phyloP scores from a whole-genome alignment of 2,888 invertebrate species.

The Sphinx pinastri region DNA sequence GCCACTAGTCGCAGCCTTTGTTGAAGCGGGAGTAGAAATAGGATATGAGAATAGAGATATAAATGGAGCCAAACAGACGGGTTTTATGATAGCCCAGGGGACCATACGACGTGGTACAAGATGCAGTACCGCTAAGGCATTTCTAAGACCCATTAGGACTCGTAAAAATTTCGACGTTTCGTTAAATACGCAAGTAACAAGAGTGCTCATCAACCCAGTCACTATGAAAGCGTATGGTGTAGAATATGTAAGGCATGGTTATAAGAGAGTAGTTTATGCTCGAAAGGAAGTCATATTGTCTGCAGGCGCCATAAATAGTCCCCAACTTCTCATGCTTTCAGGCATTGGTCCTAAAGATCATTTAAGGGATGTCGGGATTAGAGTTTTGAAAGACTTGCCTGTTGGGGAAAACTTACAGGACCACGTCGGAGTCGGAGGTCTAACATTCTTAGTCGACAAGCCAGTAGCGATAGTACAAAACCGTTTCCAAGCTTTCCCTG shows the following conservation, averaged over 20 bases:
- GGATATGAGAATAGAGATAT: constrained; percentile 93
- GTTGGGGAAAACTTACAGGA: constrained; percentile 94
- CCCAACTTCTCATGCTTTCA: constrained; percentile 95
- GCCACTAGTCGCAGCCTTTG: constrained; percentile 91
- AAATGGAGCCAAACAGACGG: constrained; percentile 91
- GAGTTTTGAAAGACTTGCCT: constrained; percentile 88
- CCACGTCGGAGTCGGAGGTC: constrained; percentile 93
- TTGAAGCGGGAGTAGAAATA: constrained; percentile 91
- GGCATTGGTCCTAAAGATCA: constrained; percentile 91
- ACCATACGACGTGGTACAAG: constrained; percentile 90
- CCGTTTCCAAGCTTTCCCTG: constrained; percentile 89
- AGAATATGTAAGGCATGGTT: constrained; percentile 90
- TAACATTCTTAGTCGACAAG: constrained; percentile 91
- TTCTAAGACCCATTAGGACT: constrained; percentile 89
- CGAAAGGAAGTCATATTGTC: constrained; percentile 93
- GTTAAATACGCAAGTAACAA: constrained; percentile 90
- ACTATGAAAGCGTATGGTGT: constrained; percentile 91
- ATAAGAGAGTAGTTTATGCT: constrained; percentile 87
- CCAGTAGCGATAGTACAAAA: constrained; percentile 93
- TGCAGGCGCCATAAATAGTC: constrained; percentile 95
- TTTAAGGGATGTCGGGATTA: constrained; percentile 87
- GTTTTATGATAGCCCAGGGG: constrained; percentile 92
- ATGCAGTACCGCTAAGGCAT: constrained; percentile 95
- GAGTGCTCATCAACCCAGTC: constrained; percentile 88
- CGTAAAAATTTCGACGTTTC: constrained; percentile 92